These are phyloP conservation scores for Pyrrhura leucotis DNA, from an alignment of 2,797 vertebrate genomes.

Conservation along the genomic window DNA sequence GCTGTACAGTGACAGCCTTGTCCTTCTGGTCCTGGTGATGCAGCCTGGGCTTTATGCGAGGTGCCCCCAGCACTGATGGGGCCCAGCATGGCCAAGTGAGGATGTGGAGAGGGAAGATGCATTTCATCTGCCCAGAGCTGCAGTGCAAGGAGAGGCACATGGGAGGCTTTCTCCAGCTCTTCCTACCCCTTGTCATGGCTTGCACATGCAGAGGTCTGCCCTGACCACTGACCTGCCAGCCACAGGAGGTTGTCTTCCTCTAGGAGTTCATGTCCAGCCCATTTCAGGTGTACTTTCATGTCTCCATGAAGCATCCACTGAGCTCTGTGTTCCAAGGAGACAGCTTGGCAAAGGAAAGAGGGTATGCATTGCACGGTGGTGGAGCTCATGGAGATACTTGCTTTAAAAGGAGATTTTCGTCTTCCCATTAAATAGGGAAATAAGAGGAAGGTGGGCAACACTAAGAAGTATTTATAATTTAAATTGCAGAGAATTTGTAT, in stretches of 20 bases:
- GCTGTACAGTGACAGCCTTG: not conserved
- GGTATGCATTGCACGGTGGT: accelerated
- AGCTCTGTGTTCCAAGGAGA: accelerated
- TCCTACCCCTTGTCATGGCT: not conserved
- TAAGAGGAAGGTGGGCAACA: not conserved
- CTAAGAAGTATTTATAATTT: not conserved
- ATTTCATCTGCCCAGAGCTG: not conserved
- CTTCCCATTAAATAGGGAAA: not conserved
- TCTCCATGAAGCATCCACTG: accelerated
- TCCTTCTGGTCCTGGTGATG: not conserved
- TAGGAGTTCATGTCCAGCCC: not conserved
- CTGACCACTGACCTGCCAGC: not conserved
- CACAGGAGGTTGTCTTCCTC: not conserved
- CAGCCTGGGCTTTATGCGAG: accelerated
- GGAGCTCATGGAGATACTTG: not conserved
- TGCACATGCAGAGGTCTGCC: not conserved
- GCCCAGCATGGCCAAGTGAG: accelerated
- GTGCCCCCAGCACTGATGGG: accelerated
- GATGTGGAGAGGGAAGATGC: not conserved
- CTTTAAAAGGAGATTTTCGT: not conserved
- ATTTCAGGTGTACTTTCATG: not conserved
- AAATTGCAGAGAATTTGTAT: not conserved
- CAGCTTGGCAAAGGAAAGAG: not conserved
- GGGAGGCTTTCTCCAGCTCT: not conserved
- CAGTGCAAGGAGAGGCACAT: accelerated